These are phyloP conservation scores for Anneissia japonica DNA, from an alignment of 35 echinoderm and acorn worm species.

Conservation along the genomic window DNA sequence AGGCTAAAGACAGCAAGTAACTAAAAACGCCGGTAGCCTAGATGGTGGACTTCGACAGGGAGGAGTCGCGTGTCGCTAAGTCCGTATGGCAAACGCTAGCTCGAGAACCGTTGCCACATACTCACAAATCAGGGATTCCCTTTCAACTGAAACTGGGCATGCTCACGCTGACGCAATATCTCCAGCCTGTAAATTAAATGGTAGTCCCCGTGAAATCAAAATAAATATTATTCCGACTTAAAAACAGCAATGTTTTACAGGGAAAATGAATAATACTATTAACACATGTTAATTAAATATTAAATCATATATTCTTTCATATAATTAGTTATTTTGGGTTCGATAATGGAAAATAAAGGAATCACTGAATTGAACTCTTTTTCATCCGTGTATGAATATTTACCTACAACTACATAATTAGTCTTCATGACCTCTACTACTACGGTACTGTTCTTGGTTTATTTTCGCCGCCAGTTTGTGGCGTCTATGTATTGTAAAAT, in stretches of 20 bases:
- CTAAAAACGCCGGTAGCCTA: too few relatives aligned
- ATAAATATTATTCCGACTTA: neutral
- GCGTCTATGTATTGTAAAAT: neutral
- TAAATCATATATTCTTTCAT: neutral
- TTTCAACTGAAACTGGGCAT: neutral
- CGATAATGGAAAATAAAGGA: neutral
- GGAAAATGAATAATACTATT: neutral
- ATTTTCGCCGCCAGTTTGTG: conserved; percentile 1
- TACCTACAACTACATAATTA: neutral
- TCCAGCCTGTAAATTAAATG: neutral
- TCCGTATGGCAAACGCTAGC: neutral
- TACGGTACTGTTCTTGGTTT: neutral
- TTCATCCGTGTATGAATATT: neutral
- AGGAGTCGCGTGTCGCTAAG: neutral
- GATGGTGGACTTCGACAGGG: too few relatives aligned
- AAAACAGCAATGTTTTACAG: neutral
- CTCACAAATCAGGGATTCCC: neutral
- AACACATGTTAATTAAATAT: neutral
- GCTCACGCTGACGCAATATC: neutral
- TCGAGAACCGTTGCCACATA: neutral
- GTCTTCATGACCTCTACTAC: neutral
- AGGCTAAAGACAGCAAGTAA: too few relatives aligned
- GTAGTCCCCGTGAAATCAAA: neutral
- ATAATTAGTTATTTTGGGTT: neutral
- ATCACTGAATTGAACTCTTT: neutral